A percentile compares a stretch with the other conserved stretches of the same genome.
Evolutionary conservation across 1,140 invertebrate species (phyloP).

Genomic region (Orius laevigatus): DNA sequence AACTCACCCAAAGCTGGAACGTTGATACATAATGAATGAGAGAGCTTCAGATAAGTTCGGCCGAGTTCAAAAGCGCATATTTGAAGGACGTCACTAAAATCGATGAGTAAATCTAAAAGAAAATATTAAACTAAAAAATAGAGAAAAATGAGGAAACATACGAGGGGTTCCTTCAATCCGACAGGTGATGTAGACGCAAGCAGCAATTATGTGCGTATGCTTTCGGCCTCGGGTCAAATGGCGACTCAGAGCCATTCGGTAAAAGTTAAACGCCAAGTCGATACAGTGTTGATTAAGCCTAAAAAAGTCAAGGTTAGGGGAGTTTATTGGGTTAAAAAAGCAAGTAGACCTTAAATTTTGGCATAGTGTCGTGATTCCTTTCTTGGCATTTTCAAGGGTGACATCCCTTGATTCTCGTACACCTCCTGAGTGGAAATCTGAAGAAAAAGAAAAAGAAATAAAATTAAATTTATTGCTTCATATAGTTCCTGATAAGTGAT

Average conservation of each 20-base stretch:
- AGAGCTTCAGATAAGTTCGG: conserved; percentile 76
- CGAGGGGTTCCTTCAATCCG: conserved; percentile 83
- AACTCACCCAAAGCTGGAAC: conserved; percentile 55
- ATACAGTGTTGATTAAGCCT: conserved; percentile 78
- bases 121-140: conserved; percentile 18
- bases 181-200: conserved; percentile 95
- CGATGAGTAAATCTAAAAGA: conserved; percentile 74
- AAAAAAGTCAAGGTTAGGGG: conserved; percentile 1
- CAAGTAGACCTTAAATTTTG: conserved; percentile 45
- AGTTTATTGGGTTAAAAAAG: neutral
- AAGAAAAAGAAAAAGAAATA: conserved; percentile 23
- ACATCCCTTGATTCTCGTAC: conserved; percentile 79
- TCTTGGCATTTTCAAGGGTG: conserved; percentile 73
- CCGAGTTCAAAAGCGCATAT: conserved; percentile 93
- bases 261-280: conserved; percentile 88
- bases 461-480: conserved; percentile 5
- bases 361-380: conserved; percentile 59
- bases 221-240: conserved; percentile 83
- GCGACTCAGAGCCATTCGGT: conserved; percentile 82
- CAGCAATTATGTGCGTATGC: conserved; percentile 82
- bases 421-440: conserved; percentile 61
- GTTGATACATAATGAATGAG: conserved; percentile 78
- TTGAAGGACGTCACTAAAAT: conserved; percentile 92
- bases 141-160: conserved; percentile 45
- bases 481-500: no score